Base-by-base conservation (phyloP, 2,888 invertebrate species). In the Papilio protenor region DNA sequence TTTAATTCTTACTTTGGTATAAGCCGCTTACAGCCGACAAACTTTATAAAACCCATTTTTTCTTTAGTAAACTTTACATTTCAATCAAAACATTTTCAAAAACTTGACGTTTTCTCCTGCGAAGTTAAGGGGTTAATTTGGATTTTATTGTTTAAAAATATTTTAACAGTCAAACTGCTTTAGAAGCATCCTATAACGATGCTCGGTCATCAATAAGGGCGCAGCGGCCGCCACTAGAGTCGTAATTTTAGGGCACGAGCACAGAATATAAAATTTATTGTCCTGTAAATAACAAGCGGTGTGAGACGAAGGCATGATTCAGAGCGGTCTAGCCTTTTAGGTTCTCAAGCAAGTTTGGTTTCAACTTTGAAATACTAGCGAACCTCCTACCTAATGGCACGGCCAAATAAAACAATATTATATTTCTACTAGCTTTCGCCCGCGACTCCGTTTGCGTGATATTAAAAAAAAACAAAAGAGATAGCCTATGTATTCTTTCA, bases 251-350 rank as follows among this genome's bases (percentile, higher is more conserved):
- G 78, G 75, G 83, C 81, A 72, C 79, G 81, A 66, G 71, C 79
- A 74, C 57, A 76, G 80, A 78, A 76, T 77, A 85, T 82, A 82
- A 81, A 83, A 83, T 83, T 85, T 83, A 84, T 83, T 82, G 84
- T 84, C 84, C 81, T 81, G 87, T 86, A 85, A 86, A 84, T 83
- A 84, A 82, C 81, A 80, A 72, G 57, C 75, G 59, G 52, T 55
- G 64, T 69, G 55, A 61, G 71, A 14, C 40, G 21, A 49, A 23
- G 78, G 75, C 76, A 76, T 74, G 80, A 80, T 79, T 16, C 47
- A 59, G 55, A 80, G 49, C n/a, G 45, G 64, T 18, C 59, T 64
- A 52, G 64, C 64, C 66, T 45, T 69, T 69, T 69, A 45, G 45
- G n/a, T 40, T 66, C 2, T 21, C 11, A 59, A 18, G 59, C 61